Percentiles rank a stretch among this genome's conserved stretches.
Conservation (phyloP, 2,888 invertebrate species). For the Eupithecia pulchellata region DNA sequence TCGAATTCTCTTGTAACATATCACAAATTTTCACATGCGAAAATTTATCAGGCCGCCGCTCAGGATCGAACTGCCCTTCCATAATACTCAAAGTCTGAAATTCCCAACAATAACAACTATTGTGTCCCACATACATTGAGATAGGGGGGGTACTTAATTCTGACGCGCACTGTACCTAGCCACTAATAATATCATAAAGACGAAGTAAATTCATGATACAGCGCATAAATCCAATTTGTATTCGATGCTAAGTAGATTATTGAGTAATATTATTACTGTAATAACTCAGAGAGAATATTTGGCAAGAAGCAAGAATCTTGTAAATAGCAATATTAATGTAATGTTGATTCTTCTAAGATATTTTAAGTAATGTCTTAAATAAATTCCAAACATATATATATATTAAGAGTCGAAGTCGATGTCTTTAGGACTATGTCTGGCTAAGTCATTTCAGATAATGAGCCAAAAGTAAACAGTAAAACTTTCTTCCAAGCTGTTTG, state of each 20-base stretch:
- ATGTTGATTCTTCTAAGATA: not conserved
- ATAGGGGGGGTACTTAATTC: too few relatives aligned
- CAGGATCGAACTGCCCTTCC: too few relatives aligned
- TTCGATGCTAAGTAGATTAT: slow-evolving; percentile 28
- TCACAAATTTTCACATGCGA: too few relatives aligned
- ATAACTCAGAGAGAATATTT: slow-evolving; percentile 2
- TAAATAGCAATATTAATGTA: not conserved
- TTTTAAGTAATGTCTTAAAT: not conserved
- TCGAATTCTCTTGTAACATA: too few relatives aligned
- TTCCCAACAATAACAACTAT: too few relatives aligned
- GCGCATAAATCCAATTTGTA: slow-evolving; percentile 34
- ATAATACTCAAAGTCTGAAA: too few relatives aligned
- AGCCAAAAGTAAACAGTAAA: slow-evolving; percentile 9
- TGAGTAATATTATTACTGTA: slow-evolving; percentile 13
- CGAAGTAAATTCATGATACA: slow-evolving; percentile 27
- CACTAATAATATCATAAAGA: slow-evolving; percentile 26
- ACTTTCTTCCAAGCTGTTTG: slow-evolving; percentile 19
- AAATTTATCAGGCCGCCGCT: too few relatives aligned
- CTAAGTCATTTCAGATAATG: slow-evolving; percentile 8
- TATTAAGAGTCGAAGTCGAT: not conserved
- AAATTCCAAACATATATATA: not conserved
- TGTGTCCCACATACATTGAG: too few relatives aligned
- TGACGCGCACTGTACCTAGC: too few relatives aligned
- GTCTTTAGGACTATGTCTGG: not conserved
- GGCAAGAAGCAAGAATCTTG: not conserved